Base-by-base conservation (phyloP, 2,888 invertebrate genomes). In the Drosophila mettleri region DNA sequence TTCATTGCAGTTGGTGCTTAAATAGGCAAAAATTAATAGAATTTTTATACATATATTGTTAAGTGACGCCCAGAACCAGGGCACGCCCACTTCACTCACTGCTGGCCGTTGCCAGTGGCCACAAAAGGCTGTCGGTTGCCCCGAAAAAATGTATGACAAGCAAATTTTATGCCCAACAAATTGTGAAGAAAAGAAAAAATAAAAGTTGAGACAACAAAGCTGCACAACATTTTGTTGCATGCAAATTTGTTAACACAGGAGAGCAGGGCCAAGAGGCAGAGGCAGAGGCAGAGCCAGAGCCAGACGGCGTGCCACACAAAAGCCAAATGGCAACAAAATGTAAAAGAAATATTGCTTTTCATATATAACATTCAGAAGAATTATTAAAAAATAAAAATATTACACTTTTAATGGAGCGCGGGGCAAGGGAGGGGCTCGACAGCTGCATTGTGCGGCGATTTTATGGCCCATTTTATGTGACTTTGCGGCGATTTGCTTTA, bases 121-220 rank as follows among this genome's bases (percentile, higher is more conserved):
- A 71, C 74, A 77, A 77, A 67, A 60, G 62, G 33, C 78, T 73
- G 81, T 65, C 66, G 63, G 68, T n/a, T n/a, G 49, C 54, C 43
- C 31, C 31, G 29, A 74, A 74, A 80, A 78, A 77, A 63, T 79
- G 66, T 79, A 76, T 79, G 73, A 54, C 72, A 82, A 72, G 69
- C 72, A 77, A 82, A 79, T 81, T 78, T 80, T 70, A 73, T 76
- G 76, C 73, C 67, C 64, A 68, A 58, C 69, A 73, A 75, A 61
- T 55, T 55, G 66, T 43, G 68, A 54, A 54, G 31, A 31, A 57
- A 48, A 20, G 27, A 60, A 39, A 24, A 43, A 67, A 52, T 51
- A 71, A 43, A 63, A 54, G 38, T 16, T 57, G 36, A 33, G 68
- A 58, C 61, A 51, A 55, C 43, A 71, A 74, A 79, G 70, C 59